Conservation (phyloP, 2,113 vertebrate species). For the Ictalurus punctatus region DNA sequence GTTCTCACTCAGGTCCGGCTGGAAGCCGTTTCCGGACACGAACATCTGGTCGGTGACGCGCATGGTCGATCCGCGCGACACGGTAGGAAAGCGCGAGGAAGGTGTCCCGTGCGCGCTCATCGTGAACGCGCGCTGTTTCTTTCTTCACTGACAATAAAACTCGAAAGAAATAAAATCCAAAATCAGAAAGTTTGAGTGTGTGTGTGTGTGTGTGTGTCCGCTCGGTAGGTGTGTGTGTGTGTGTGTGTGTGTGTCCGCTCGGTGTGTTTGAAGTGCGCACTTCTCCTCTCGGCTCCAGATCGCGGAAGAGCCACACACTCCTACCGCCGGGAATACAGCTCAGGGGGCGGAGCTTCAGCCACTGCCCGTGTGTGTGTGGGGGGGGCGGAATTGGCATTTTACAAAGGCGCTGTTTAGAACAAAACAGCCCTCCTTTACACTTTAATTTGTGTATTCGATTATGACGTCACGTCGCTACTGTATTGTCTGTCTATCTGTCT, state of each 20-base stretch:
- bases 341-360: not conserved
- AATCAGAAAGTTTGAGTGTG: not conserved
- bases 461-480: not conserved
- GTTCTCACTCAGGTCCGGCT: not conserved
- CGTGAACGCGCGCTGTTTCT: not conserved
- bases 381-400: not conserved
- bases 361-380: not conserved
- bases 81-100: not conserved
- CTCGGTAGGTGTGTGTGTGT: not conserved
- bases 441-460: not conserved
- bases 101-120: slow-evolving; percentile 3
- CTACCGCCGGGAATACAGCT: not conserved
- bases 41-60: not conserved
- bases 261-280: not conserved
- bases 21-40: not conserved
- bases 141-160: not conserved
- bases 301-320: not conserved
- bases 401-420: not conserved
- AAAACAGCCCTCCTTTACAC: not conserved
- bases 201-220: not conserved
- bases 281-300: slow-evolving; percentile 4
- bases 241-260: not conserved
- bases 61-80: slow-evolving; percentile 2
- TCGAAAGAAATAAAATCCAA: not conserved
- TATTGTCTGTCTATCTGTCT: not conserved